Base-by-base conservation (phyloP, 1,140 invertebrate genomes). In the Drosophila aff. region DNA sequence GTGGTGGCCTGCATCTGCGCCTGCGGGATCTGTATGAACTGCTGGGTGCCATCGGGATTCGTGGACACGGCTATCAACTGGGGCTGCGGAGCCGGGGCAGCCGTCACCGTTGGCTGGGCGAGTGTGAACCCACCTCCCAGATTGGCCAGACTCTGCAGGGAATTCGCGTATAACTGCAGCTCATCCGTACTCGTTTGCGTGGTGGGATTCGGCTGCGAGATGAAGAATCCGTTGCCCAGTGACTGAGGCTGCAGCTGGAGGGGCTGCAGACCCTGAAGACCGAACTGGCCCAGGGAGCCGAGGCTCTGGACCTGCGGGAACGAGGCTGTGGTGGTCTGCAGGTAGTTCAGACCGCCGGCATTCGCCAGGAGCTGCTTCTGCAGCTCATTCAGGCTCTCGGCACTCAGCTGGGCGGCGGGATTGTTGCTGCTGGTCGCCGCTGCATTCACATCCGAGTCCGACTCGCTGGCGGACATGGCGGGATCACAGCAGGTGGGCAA, bases 381-480 rank as follows among this genome's bases (percentile, higher is more conserved):
- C 50, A 89, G 60, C 50, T 86, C 82, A 26, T 81, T 86, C 10
- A 76, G 61, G 47, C 75, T 82, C 6, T 92, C 91, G 2, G 89
- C 79, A 15, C 76, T 87, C 3, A 80, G 49, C n/a, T 76, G 46
- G 21, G 38, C 15, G 15, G 43, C 15, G 15, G 43, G 1, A 55
- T 64, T 46, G 38, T 36, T 16, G 60, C 28, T 16, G 6, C n/a
- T 23, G 3, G 63, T 50, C 5, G 33, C 16, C 3, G 31, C n/a
- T n/a, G n/a, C 63, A 23, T 68, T 71, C 21, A 71, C 64, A n/a
- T 95, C 95, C 1, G 95, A 94, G 75, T 97, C 96, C 89, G 96
- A 96, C 92, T 97, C 96, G 93, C 96, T 97, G 2, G 95, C 96
- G 10, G 96, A 96, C 91, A 94, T 93, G 76, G 94, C 94, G 79